Evolutionary conservation across 2,888 invertebrate species (phyloP).

Genomic region (Mantis religiosa): DNA sequence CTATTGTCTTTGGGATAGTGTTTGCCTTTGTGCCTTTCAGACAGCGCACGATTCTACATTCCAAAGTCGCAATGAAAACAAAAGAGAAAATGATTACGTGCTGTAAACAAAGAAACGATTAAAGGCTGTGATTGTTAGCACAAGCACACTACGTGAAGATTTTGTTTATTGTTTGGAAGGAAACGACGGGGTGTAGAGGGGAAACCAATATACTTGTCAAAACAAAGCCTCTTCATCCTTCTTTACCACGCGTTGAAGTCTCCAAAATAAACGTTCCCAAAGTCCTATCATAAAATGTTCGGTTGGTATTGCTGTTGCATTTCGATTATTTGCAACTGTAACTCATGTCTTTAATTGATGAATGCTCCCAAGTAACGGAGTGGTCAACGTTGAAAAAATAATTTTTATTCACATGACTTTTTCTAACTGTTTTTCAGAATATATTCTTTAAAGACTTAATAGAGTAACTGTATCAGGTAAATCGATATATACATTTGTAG

Average conservation of each 20-base stretch:
- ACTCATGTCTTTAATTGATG: no score
- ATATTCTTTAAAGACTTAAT: no score
- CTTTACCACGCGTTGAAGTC: neutral
- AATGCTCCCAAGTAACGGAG: no score
- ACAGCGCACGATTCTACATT: neutral
- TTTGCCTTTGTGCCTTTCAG: neutral
- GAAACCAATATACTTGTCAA: neutral
- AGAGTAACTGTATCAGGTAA: no score
- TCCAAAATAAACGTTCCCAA: no score
- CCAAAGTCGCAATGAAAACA: neutral
- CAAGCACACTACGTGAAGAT: neutral
- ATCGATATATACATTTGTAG: no score
- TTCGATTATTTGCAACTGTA: no score
- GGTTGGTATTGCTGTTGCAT: no score
- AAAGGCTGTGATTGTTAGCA: neutral
- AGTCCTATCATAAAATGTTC: no score
- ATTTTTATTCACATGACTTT: no score
- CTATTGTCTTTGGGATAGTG: neutral
- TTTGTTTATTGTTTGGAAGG: neutral
- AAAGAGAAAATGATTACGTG: neutral
- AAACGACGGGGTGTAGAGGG: neutral
- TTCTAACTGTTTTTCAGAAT: no score
- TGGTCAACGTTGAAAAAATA: no score
- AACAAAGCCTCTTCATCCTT: neutral
- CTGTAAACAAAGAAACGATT: neutral